Evolutionary conservation across 2,888 invertebrate genomes (phyloP).

Genomic region (Galeopsomyia nigrocyanea): DNA sequence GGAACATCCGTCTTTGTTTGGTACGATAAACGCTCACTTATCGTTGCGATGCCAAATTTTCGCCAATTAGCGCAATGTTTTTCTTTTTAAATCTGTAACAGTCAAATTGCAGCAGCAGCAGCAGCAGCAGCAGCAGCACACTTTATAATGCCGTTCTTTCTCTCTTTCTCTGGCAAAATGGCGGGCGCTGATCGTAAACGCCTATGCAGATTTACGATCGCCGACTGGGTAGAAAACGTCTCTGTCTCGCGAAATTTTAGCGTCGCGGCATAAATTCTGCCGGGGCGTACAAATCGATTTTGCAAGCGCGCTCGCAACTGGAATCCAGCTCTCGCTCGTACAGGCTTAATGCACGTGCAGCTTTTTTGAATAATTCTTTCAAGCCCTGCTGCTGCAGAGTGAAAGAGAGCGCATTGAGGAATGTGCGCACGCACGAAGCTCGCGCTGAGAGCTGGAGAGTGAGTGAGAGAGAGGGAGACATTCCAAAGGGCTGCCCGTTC

Average conservation of each 20-base stretch:
- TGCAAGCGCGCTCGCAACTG: background rate
- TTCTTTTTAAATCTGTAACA: background rate
- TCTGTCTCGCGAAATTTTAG: conserved; percentile 28
- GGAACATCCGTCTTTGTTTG: conserved; percentile 26
- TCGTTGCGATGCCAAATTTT: conserved; percentile 35
- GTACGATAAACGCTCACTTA: conserved; percentile 41
- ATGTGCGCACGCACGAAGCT: conserved; percentile 27
- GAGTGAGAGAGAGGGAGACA: conserved; percentile 43
- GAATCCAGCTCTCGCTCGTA: too few relatives aligned
- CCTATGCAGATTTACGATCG: conserved; percentile 34
- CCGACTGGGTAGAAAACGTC: conserved; percentile 35
- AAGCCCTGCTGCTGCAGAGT: background rate
- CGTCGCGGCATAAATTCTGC: conserved; percentile 34
- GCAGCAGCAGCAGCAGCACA: background rate
- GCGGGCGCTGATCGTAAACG: conserved; percentile 19
- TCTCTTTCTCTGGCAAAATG: background rate
- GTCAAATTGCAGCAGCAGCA: background rate
- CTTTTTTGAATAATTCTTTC: too few relatives aligned
- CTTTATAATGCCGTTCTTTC: conserved; percentile 44
- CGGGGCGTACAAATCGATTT: conserved; percentile 9
- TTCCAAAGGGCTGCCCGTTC: conserved; percentile 48
- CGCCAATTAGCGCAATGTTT: conserved; percentile 20
- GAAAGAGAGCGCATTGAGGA: conserved; percentile 14
- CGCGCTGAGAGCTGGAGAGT: conserved; percentile 35
- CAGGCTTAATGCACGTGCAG: too few relatives aligned